Base-by-base conservation (phyloP, 2,888 invertebrate species). In the Epiperipatus broadwayi region DNA sequence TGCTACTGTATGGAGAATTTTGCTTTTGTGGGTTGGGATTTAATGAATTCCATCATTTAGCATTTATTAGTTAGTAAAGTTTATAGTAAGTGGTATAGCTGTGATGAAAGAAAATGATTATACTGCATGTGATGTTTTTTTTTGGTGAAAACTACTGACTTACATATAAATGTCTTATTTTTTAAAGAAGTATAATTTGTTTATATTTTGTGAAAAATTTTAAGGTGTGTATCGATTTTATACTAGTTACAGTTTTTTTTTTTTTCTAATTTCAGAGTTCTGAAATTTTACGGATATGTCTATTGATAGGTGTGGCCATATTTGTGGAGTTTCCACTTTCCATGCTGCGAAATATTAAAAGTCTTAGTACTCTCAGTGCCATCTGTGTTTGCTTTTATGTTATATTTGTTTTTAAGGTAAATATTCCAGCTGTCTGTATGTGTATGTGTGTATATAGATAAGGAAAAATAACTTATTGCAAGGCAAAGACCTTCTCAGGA, bases 301-400 rank as follows among this genome's bases (percentile, higher is more conserved):
- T 59, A 16, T 56, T 62, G 42, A 44, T 60, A 12, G 32, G 58
- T 30, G 49, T 66, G 16, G 60, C 60, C 16, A 43, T 62, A 21
- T 55, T 57, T 48, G 79, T 91, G 46, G 79, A 89, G 35, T 61
- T 93, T 31, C 95, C 95, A 0, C 65, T 95, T 40, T 87, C 84
- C 1, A 63, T 93, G 49, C 61, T 91, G 33, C 67, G 78, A 49
- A 85, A 89, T 60, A 77, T 95, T 22, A 81, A 87, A 54, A 85
- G 84, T 54, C 63, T 93, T 35, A 76, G 77, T 41, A 75, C 75
- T 40, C 76, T 91, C 41, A 84, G 80, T 47, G 78, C 79, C 0
- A 77, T 84, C 3, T 85, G 91, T 2, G 78, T 95, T 47, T 72
- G 76, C 3, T 93, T 95, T 63, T 95, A 95, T 56, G 66, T 78